These are phyloP conservation scores for Nomada fabriciana DNA, from an alignment of 2,888 invertebrate species.

Conservation along the genomic window DNA sequence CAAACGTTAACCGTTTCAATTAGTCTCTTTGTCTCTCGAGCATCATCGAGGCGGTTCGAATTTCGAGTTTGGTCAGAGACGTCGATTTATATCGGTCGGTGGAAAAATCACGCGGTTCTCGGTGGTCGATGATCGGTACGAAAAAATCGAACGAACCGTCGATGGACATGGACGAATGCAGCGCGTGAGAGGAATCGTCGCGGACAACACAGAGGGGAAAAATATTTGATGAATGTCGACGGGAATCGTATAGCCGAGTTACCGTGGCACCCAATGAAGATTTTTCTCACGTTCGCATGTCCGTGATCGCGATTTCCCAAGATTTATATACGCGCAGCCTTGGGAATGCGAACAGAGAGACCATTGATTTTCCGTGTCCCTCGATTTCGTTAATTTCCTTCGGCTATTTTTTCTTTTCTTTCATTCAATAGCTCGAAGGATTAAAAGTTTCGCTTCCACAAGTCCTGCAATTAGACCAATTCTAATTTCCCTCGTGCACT, in stretches of 20 bases:
- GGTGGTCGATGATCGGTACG: slow-evolving; percentile 40
- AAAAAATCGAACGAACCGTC: slow-evolving; percentile 37
- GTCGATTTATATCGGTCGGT: slow-evolving; percentile 40
- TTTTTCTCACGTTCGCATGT: slow-evolving; percentile 47
- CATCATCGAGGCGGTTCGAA: slow-evolving; percentile 3
- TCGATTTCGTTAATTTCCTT: slow-evolving; percentile 5
- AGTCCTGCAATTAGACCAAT: too few species aligned
- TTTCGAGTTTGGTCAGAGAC: not conserved
- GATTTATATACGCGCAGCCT: slow-evolving; percentile 31
- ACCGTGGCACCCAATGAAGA: slow-evolving; percentile 24
- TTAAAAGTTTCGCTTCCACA: too few species aligned
- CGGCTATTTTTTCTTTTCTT: not conserved
- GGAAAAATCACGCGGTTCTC: slow-evolving; percentile 31
- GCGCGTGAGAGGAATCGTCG: not conserved
- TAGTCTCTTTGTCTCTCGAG: not conserved
- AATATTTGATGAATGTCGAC: slow-evolving; percentile 58
- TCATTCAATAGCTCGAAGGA: not conserved
- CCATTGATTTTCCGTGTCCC: not conserved
- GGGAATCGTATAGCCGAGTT: slow-evolving; percentile 44
- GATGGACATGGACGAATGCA: slow-evolving; percentile 29
- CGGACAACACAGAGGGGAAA: not conserved
- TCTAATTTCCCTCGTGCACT: too few species aligned
- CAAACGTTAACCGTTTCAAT: not conserved
- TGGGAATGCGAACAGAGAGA: not conserved
- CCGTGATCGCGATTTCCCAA: slow-evolving; percentile 29